phyloP scores from a whole-genome alignment of 2,888 invertebrate genomes.

The Cryptus armator region DNA sequence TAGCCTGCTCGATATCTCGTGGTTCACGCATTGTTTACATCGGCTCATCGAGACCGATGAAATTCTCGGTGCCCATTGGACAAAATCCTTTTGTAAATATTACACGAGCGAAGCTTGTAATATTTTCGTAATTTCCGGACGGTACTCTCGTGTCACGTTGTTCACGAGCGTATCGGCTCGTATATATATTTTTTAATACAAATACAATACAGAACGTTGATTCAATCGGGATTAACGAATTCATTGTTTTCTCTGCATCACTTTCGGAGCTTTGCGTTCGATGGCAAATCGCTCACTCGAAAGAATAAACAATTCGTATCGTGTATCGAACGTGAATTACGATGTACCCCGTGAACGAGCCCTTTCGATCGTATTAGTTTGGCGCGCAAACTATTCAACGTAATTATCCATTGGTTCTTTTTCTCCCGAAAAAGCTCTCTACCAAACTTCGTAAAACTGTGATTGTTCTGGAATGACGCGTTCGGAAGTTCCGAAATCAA shows the following conservation, averaged over 20 bases:
- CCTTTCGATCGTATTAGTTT: background rate
- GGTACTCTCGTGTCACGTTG: background rate
- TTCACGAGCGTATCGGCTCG: background rate
- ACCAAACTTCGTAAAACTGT: conserved; percentile 27
- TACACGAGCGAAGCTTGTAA: background rate
- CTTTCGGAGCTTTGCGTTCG: background rate
- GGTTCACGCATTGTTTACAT: background rate
- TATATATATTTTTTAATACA: background rate
- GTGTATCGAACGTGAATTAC: conserved; percentile 6
- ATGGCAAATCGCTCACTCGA: background rate
- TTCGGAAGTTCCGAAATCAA: background rate
- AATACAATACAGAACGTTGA: conserved; percentile 1
- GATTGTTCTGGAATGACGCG: conserved; percentile 35
- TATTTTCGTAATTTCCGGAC: background rate
- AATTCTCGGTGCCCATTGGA: background rate
- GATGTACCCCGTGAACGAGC: background rate
- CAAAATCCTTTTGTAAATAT: conserved; percentile 7
- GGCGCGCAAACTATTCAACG: conserved; percentile 75
- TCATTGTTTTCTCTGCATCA: background rate
- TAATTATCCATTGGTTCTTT: conserved; percentile 71
- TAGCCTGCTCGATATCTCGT: background rate
- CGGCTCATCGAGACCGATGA: background rate
- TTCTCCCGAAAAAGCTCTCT: background rate
- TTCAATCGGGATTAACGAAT: background rate
- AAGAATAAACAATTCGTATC: background rate